Percentiles rank a stretch among this genome's conserved stretches.
Conservation (phyloP, 2,797 vertebrate species). For the Myotis vivesi region DNA sequence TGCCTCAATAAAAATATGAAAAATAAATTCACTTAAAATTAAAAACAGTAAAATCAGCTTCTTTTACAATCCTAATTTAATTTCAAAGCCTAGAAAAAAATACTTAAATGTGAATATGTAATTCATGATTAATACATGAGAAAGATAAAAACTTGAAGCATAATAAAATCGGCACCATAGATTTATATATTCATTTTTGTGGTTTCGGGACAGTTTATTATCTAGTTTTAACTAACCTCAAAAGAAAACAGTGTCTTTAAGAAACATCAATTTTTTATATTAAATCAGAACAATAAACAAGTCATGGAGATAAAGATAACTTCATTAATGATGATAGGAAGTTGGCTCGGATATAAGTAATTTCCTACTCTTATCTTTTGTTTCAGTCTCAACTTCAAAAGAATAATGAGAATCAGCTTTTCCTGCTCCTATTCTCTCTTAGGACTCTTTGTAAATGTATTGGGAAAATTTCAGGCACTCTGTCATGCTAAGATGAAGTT, state of each 20-base stretch:
- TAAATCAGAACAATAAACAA: conserved; percentile 68
- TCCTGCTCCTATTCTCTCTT: conserved; percentile 36
- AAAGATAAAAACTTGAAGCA: conserved; percentile 25
- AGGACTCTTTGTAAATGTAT: not conserved
- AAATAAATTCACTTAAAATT: not conserved
- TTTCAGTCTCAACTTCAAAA: conserved; percentile 61
- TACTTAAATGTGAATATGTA: not conserved
- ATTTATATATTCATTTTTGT: conserved; percentile 36
- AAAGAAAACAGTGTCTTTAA: conserved; percentile 64
- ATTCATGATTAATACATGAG: not conserved
- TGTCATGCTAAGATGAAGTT: conserved; percentile 35
- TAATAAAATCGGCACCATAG: conserved; percentile 33
- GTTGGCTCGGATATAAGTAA: conserved; percentile 41
- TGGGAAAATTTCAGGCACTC: not conserved
- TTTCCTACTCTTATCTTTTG: conserved; percentile 57
- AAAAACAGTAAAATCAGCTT: not conserved
- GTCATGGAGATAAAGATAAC: conserved; percentile 64
- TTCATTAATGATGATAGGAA: conserved; percentile 63
- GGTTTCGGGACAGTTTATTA: conserved; percentile 51
- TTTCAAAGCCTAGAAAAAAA: not conserved
- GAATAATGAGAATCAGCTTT: conserved; percentile 55
- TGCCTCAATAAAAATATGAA: not conserved
- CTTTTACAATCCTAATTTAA: conserved; percentile 41
- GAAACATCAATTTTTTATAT: conserved; percentile 47
- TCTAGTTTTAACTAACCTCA: conserved; percentile 38